A percentile compares a stretch with the other conserved stretches of the same genome.
phyloP scores from a whole-genome alignment of 2,113 vertebrate species.

The Micromys minutus region DNA sequence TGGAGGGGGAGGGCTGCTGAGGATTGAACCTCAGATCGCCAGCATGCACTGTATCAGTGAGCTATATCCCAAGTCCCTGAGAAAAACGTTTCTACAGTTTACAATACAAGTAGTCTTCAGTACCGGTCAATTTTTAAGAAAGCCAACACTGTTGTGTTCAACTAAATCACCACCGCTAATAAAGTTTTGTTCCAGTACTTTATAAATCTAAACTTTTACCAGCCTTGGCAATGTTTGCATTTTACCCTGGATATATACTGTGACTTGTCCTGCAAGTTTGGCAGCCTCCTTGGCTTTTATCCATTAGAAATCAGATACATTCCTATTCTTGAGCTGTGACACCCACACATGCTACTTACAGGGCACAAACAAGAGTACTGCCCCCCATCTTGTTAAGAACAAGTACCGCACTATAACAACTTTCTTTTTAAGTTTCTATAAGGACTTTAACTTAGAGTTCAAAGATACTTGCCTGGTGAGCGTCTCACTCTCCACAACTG shows the following conservation, averaged over 20 bases:
- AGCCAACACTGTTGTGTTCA: background rate
- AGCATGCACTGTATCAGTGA: background rate
- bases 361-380: background rate
- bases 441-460: background rate
- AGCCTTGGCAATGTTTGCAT: background rate
- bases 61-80: background rate
- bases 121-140: background rate
- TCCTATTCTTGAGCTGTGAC: background rate
- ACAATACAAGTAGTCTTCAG: background rate
- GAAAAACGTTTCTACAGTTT: background rate
- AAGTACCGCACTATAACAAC: background rate
- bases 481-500: background rate
- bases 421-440: background rate
- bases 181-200: background rate
- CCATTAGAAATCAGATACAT: background rate
- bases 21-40: background rate
- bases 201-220: slow-evolving; percentile 10
- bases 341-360: background rate
- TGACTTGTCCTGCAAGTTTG: background rate
- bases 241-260: background rate
- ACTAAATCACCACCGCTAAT: background rate
- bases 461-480: background rate
- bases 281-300: background rate
- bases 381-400: background rate
- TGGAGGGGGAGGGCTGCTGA: background rate